These are phyloP conservation scores for Eucidaris tribuloides DNA, from an alignment of 35 echinoderm and acorn worm genomes.

Conservation along the genomic window DNA sequence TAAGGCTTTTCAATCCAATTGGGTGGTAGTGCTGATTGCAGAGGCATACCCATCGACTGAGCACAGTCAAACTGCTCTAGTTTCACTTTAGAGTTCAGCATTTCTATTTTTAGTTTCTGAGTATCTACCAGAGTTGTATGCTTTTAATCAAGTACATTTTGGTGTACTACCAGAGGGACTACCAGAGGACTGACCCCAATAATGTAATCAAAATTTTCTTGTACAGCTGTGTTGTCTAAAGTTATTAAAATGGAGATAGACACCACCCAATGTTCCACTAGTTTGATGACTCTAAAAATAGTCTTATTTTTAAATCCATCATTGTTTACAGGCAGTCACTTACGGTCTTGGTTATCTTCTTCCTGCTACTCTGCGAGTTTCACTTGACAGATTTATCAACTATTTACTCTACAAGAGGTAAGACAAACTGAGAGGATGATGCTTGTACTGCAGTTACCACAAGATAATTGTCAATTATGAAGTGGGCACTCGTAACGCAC, in stretches of 20 bases:
- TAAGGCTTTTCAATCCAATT: too few relatives aligned
- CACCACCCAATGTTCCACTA: not conserved
- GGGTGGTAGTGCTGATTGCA: too few relatives aligned
- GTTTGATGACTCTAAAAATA: too few relatives aligned
- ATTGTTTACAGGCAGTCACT: not conserved
- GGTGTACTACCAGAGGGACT: too few relatives aligned
- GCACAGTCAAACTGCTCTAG: too few relatives aligned
- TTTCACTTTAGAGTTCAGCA: too few relatives aligned
- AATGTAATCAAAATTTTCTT: not conserved
- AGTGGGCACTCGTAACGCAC: not conserved
- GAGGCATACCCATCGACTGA: too few relatives aligned
- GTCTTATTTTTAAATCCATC: not conserved
- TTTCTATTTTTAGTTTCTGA: too few relatives aligned
- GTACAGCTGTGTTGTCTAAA: not conserved
- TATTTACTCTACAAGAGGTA: slow-evolving; percentile 19
- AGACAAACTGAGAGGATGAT: not conserved
- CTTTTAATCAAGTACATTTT: too few relatives aligned
- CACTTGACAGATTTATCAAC: not conserved
- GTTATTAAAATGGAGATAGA: not conserved
- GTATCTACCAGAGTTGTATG: too few relatives aligned
- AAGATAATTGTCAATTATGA: not conserved
- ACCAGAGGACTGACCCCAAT: not conserved
- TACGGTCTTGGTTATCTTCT: not conserved
- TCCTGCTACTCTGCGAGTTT: not conserved
- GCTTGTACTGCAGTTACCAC: not conserved